phyloP scores from a whole-genome alignment of 2,888 invertebrate species.

The Rhagium mordax region DNA sequence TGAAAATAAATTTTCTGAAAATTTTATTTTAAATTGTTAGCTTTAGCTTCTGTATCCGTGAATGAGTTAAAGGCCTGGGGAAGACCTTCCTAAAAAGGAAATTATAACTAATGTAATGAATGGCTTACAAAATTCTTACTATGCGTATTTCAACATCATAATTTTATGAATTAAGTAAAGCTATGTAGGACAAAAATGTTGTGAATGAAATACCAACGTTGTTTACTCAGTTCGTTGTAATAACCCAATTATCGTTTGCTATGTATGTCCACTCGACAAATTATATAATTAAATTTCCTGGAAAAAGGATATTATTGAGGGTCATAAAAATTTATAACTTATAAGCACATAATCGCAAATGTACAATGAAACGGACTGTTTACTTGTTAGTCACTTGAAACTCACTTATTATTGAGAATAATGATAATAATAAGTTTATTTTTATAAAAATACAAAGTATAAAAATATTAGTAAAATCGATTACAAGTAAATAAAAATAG shows the following conservation, averaged over 20 bases:
- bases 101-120: neutral
- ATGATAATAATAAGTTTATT: no score
- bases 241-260: neutral
- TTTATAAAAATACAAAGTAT: no score
- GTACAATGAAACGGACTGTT: no score
- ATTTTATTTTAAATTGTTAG: no score
- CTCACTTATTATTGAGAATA: no score
- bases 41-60: neutral
- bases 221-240: neutral
- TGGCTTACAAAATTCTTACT: neutral
- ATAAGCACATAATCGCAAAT: no score
- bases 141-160: neutral
- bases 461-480: no score
- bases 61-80: neutral
- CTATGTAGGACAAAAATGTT: neutral
- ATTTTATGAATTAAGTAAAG: neutral
- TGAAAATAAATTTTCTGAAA: no score
- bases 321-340: no score
- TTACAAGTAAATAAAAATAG: no score
- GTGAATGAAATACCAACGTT: neutral
- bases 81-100: neutral
- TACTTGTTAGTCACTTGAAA: no score
- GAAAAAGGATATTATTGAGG: neutral
- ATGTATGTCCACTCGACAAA: neutral
- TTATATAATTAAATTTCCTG: neutral